phyloP scores from a whole-genome alignment of 2,888 invertebrate species.

The Napeogenes sylphis region DNA sequence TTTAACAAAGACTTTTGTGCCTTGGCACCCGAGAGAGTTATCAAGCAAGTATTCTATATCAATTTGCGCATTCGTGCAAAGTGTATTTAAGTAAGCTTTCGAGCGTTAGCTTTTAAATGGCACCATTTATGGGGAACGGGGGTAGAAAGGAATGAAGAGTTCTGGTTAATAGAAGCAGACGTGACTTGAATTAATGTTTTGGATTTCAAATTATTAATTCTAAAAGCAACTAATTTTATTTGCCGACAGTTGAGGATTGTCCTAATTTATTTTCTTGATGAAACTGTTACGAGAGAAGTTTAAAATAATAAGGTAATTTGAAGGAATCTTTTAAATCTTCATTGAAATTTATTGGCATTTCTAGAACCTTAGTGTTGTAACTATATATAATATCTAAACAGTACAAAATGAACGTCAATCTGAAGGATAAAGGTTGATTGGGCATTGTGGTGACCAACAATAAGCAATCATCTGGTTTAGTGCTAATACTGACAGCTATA shows the following conservation, averaged over 20 bases:
- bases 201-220: conserved; percentile 30
- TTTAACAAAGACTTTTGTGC: conserved; percentile 26
- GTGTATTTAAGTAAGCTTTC: conserved; percentile 66
- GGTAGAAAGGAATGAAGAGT: conserved; percentile 56
- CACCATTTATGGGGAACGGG: conserved; percentile 60
- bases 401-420: conserved; percentile 43
- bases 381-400: conserved; percentile 20
- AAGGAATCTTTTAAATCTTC: background rate
- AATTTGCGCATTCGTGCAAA: conserved; percentile 71
- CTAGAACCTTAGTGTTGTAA: background rate
- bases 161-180: conserved; percentile 42
- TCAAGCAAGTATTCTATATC: conserved; percentile 71
- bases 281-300: background rate
- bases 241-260: conserved; percentile 14
- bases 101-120: conserved; percentile 65
- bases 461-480: conserved; percentile 61
- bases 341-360: background rate
- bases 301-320: background rate
- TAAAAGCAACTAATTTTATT: conserved; percentile 21
- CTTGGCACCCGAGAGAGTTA: conserved; percentile 46
- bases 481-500: conserved; percentile 48
- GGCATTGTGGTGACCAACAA: conserved; percentile 62
- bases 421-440: conserved; percentile 59
- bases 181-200: conserved; percentile 33
- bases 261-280: conserved; percentile 11